phyloP scores from a whole-genome alignment of 2,113 vertebrate species.

The Pantherophis guttatus region DNA sequence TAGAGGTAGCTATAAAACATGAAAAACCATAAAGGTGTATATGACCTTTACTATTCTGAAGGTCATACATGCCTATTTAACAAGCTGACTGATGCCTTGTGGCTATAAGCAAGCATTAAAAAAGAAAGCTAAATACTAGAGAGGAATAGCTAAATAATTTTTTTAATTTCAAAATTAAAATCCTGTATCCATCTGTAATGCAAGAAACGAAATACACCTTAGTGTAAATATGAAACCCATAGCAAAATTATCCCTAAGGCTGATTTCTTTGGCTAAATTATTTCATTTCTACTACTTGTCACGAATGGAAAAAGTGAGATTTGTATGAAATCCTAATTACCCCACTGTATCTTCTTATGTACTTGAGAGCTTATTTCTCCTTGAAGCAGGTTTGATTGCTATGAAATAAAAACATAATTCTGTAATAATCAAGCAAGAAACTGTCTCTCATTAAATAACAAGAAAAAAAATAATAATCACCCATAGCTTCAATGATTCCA shows the following conservation, averaged over 20 bases:
- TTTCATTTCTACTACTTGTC: not conserved
- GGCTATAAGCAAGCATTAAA: not conserved
- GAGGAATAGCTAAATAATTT: not conserved
- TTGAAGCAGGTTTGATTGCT: not conserved
- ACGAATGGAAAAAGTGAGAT: not conserved
- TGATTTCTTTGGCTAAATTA: not conserved
- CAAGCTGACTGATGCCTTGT: not conserved
- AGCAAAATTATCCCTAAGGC: not conserved
- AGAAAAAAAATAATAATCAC: not conserved
- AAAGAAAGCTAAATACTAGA: not conserved
- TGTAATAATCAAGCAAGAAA: not conserved
- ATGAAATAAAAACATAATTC: not conserved
- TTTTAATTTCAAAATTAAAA: conserved; percentile 1
- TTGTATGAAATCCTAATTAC: not conserved
- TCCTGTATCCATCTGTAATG: not conserved
- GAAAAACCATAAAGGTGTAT: not conserved
- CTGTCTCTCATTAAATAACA: not conserved
- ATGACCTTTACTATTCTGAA: not conserved
- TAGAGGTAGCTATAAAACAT: not conserved
- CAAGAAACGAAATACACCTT: not conserved
- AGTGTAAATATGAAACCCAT: not conserved
- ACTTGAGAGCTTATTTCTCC: not conserved
- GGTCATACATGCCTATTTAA: not conserved
- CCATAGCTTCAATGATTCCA: conserved; percentile 16
- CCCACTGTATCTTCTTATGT: not conserved